A percentile compares a stretch with the other conserved stretches of the same genome.
Evolutionary conservation across 2,113 vertebrate genomes (phyloP).

Genomic region (Tauraco erythrolophus): DNA sequence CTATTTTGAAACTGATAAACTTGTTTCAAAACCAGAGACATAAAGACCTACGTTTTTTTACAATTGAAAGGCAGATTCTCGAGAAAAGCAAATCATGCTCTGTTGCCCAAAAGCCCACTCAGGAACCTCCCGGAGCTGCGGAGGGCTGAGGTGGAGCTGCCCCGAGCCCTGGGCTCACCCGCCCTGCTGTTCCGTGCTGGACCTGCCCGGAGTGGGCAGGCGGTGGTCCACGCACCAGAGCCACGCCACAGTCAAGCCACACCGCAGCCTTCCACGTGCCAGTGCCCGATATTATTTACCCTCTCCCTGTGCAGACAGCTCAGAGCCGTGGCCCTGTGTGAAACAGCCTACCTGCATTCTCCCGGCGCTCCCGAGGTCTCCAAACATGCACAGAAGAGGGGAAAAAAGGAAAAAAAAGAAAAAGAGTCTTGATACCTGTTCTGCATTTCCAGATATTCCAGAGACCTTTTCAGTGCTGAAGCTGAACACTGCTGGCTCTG

Average conservation of each 20-base stretch:
- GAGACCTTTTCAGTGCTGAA: neutral
- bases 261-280: neutral
- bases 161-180: neutral
- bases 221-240: neutral
- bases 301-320: neutral
- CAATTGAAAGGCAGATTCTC: neutral
- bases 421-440: neutral
- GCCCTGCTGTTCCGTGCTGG: accelerated
- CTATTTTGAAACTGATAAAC: neutral
- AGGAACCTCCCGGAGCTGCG: neutral
- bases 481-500: accelerated
- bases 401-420: neutral
- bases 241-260: neutral
- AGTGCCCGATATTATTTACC: neutral
- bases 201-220: neutral
- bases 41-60: neutral
- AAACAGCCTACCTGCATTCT: neutral
- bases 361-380: neutral
- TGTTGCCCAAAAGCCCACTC: neutral
- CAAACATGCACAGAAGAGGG: neutral
- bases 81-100: neutral
- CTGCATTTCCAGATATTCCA: neutral
- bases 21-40: neutral
- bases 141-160: neutral
- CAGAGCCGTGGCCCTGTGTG: neutral